Evolutionary conservation across 2,113 vertebrate species (phyloP).

Genomic region (Otocyon megalotis): DNA sequence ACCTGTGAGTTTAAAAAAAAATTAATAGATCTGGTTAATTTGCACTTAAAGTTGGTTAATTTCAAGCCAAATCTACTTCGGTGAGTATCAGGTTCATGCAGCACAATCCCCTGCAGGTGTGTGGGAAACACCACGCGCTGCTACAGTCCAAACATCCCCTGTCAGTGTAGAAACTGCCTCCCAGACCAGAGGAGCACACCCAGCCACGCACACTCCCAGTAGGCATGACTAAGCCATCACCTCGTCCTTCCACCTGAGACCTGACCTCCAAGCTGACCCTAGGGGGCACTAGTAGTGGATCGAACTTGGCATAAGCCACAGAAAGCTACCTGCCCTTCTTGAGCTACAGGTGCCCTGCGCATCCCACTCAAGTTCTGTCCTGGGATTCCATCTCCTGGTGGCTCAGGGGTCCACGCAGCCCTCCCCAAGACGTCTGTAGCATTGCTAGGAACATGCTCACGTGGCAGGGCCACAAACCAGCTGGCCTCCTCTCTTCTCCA

Average conservation of each 20-base stretch:
- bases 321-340: neutral
- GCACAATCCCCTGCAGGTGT: fast-evolving
- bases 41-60: neutral
- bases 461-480: neutral
- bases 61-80: constrained; percentile 17
- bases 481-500: neutral
- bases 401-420: neutral
- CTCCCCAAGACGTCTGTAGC: neutral
- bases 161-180: neutral
- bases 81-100: neutral
- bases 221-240: neutral
- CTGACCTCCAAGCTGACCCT: neutral
- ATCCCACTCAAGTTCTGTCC: neutral
- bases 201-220: neutral
- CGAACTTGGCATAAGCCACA: neutral
- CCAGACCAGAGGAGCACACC: neutral
- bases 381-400: neutral
- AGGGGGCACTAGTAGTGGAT: constrained; percentile 35
- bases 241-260: neutral
- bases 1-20: neutral
- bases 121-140: neutral
- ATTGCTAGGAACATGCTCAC: neutral
- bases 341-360: neutral
- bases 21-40: neutral
- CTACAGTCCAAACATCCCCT: neutral